Base-by-base conservation (phyloP, 2,797 vertebrate genomes). In the Danio albolineatus region DNA sequence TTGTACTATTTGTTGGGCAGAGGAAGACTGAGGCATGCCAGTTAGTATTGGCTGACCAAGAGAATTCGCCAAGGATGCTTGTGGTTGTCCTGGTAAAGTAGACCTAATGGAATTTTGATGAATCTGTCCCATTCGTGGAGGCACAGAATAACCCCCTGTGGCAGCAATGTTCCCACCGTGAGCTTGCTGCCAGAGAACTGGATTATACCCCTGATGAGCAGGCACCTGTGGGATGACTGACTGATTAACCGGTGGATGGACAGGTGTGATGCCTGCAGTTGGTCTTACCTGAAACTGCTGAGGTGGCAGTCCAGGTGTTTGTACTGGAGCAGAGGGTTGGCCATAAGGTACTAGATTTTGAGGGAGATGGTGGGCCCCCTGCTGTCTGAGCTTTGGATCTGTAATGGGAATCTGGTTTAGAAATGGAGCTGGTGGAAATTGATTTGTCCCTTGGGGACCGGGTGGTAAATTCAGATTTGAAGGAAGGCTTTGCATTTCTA, bases 141-240 rank as follows among this genome's bases (percentile, higher is more conserved):
- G 75, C 2, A 75, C 41, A 49, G 53, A 62, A 44, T 86, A 83
- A 56, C 60, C 76, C 7, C 65, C 79, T 56, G 84, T 41, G 46
- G 71, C 61, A 59, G 66, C 65, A 80, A 57, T 12, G 21, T 73
- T 44, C 16, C 59, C 57, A 74, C 21, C 17, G 0, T 81, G 78
- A 10, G 57, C 12, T 39, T 76, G 80, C 56, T 80, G 82, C 79
- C 84, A 85, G 1, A 81, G 74, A 39, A 73, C 41, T 16, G 85
- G 81, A 0, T 85, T 14, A 49, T 92, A 93, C 87, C 93, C 94
- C 12, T 93, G 87, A 75, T 93, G 87, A 75, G 94, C 90, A 72
- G 94, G 94, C 0, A 91, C 88, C 53, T 94, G 94, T 48, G 93
- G 92, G 41, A 90, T 91, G 59, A 92, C 92, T 0, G 91, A 91